A percentile compares a stretch with the other conserved stretches of the same genome.
phyloP scores from a whole-genome alignment of 92 coral and sea anemone species.

The Phymanthus crucifer region DNA sequence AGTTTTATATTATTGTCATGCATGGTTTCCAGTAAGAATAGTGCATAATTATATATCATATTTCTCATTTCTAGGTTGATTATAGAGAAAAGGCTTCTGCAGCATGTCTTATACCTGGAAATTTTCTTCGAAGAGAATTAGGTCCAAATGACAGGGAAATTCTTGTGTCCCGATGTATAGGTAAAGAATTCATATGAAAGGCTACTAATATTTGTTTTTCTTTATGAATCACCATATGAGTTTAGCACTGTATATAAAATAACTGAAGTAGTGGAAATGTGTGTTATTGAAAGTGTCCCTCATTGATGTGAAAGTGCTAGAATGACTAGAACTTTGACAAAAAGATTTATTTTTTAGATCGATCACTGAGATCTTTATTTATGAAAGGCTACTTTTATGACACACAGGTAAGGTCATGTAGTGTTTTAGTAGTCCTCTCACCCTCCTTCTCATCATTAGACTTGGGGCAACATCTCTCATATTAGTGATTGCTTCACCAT shows the following conservation, averaged over 20 bases:
- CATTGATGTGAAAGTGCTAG: no score
- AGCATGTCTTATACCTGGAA: conserved; percentile 78
- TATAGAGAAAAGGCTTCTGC: conserved; percentile 95
- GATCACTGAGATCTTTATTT: conserved; percentile 92
- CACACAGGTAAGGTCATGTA: conserved; percentile 68
- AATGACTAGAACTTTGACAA: no score
- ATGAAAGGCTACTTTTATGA: conserved; percentile 67
- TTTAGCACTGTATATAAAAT: background rate
- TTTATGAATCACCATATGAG: background rate
- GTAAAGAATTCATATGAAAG: conserved; percentile 31
- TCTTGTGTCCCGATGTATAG: conserved; percentile 82
- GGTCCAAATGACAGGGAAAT: conserved; percentile 78
- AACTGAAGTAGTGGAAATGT: no score
- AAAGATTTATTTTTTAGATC: conserved; percentile 47
- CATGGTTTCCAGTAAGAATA: no score
- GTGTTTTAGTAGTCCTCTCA: no score
- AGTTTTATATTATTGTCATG: no score
- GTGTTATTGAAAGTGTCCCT: no score
- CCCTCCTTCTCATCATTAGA: no score
- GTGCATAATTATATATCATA: background rate
- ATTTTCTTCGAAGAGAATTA: conserved; percentile 71
- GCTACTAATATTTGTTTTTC: background rate
- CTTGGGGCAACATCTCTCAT: no score
- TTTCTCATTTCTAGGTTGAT: conserved; percentile 65
- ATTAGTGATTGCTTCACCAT: no score